Base-by-base conservation (phyloP, 2,113 vertebrate species). In the Atlantisia rogersi region DNA sequence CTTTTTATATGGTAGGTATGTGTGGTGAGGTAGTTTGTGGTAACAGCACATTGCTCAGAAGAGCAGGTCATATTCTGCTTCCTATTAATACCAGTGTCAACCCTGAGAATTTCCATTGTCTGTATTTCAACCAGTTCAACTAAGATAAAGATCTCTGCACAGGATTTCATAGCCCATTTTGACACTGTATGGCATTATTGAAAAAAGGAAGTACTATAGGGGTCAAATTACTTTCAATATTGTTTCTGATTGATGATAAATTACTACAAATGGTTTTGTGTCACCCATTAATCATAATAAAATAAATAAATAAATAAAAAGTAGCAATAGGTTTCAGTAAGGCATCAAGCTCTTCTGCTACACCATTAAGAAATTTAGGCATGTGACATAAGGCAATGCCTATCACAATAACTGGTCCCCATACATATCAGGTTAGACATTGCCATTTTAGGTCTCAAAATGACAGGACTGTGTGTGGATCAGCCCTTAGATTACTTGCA, bases 41-140 rank as follows among this genome's bases (percentile, higher is more conserved):
- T 88, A 83, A 92, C 95, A 97, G 93, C 89, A 92, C 81, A 96
- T 94, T 94, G 91, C 84, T 95, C 86, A 95, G 91, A 89, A 73
- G 29, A 89, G 78, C 83, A 82, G 74, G 74, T 85, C 74, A 73
- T 86, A 84, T 76, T 74, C 91, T 91, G 89, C 86, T 96, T 95
- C 84, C 89, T 82, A 89, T 94, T 95, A 95, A 95, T 53, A 87
- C 91, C 84, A 65, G 0, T 62, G 84, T 89, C 89, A 91, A 75
- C 48, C 44, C 55, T 82, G 90, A 95, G 78, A 58, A 85, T 91
- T 91, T 92, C 89, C 84, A 85, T 37, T 95, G 93, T 87, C 84
- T 91, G 58, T 94, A 91, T 89, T 95, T 95, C 91, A 95, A 69
- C 78, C 40, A 76, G 58, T 91, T 89, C 91, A 95, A 87, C 91